Evolutionary conservation across 2,888 invertebrate genomes (phyloP).

Genomic region (Apamea monoglypha): DNA sequence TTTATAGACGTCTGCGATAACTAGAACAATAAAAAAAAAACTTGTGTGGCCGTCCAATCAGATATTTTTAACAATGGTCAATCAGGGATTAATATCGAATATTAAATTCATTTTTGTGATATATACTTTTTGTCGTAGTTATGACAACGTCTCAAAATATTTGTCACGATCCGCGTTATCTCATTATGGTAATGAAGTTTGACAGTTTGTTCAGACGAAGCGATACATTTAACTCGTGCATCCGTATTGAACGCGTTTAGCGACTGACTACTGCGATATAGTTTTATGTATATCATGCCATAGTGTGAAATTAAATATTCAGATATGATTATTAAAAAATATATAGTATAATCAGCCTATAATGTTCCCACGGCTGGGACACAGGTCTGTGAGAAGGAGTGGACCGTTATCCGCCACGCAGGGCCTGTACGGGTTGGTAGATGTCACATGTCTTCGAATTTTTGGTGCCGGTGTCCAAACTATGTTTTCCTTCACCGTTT

Average conservation of each 20-base stretch:
- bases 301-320: not conserved
- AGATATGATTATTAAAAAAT: not conserved
- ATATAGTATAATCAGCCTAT: no score
- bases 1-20: slow-evolving; percentile 20
- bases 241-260: not conserved
- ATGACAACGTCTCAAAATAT: slow-evolving; percentile 23
- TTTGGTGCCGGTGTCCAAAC: no score
- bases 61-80: slow-evolving; percentile 50
- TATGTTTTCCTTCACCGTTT: no score
- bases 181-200: slow-evolving; percentile 36
- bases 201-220: slow-evolving; percentile 15
- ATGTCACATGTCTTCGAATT: no score
- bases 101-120: slow-evolving; percentile 7
- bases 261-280: not conserved
- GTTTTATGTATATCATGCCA: not conserved
- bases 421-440: no score
- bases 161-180: slow-evolving; percentile 59
- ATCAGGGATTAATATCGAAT: slow-evolving; percentile 46
- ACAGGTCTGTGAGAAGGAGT: no score
- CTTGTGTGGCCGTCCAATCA: slow-evolving; percentile 25
- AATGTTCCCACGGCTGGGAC: no score
- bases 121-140: slow-evolving; percentile 38
- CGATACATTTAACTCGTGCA: not conserved
- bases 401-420: no score
- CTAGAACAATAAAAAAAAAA: slow-evolving; percentile 37